Conservation (phyloP, 2,797 vertebrate genomes). For the Labroides dimidiatus region DNA sequence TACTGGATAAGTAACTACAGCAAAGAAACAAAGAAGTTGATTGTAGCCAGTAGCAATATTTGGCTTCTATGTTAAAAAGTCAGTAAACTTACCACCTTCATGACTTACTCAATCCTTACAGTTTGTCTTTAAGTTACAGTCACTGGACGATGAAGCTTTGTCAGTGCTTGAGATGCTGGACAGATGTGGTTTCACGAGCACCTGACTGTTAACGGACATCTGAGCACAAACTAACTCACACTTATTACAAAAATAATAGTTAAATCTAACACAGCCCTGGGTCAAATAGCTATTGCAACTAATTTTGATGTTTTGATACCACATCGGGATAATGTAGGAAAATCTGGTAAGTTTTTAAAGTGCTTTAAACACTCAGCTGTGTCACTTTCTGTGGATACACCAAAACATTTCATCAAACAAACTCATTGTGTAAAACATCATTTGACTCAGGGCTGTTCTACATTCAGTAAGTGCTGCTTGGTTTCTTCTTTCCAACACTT, state of each 20-base stretch:
- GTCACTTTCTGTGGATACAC: neutral
- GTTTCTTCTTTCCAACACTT: constrained; percentile 37
- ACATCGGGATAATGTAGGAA: constrained; percentile 10
- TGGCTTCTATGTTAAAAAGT: constrained; percentile 58
- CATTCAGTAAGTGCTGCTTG: constrained; percentile 43
- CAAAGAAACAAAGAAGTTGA: constrained; percentile 51
- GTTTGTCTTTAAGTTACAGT: constrained; percentile 36
- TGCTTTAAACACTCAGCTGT: neutral
- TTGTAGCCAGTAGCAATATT: constrained; percentile 57
- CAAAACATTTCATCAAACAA: constrained; percentile 4
- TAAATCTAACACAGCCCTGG: constrained; percentile 16
- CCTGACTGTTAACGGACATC: constrained; percentile 23
- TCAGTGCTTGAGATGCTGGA: constrained; percentile 29
- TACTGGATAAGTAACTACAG: constrained; percentile 62
- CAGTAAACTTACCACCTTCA: constrained; percentile 40
- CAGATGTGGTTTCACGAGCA: constrained; percentile 25
- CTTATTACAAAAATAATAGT: constrained; percentile 20
- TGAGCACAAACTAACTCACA: constrained; percentile 31
- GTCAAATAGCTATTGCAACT: constrained; percentile 30
- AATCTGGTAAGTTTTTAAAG: neutral
- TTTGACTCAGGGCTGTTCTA: constrained; percentile 40
- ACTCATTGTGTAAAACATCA: constrained; percentile 2
- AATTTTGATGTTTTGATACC: neutral
- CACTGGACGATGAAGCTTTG: constrained; percentile 16
- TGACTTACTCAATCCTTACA: constrained; percentile 48